Evolutionary conservation across 1,140 invertebrate genomes (phyloP).

Genomic region (Brachionus koreanus): DNA sequence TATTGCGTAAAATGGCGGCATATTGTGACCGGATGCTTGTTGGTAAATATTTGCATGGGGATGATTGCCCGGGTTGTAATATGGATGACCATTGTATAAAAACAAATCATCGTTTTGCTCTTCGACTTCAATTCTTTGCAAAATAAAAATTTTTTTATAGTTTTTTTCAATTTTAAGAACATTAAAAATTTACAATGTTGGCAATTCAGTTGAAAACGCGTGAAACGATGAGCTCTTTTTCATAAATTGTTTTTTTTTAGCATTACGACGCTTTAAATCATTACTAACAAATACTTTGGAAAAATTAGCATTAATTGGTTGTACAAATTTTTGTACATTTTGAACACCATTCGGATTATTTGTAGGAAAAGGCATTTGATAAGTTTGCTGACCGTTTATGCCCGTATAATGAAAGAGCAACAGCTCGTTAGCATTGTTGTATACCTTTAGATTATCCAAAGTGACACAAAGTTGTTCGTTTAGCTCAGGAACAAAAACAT

Average conservation of each 20-base stretch:
- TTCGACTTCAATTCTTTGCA: constrained; percentile 36
- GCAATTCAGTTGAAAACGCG: constrained; percentile 23
- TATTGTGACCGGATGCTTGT: not conserved
- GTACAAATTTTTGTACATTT: constrained; percentile 45
- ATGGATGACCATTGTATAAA: constrained; percentile 10
- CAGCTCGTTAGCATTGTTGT: constrained; percentile 21
- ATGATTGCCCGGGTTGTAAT: constrained; percentile 8
- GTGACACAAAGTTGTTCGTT: constrained; percentile 34
- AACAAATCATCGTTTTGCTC: constrained; percentile 42
- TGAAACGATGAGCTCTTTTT: constrained; percentile 44
- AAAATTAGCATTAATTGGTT: constrained; percentile 12
- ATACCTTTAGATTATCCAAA: constrained; percentile 25
- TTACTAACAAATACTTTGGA: constrained; percentile 25
- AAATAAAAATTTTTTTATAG: not conserved
- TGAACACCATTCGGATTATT: constrained; percentile 38
- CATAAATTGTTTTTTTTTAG: constrained; percentile 39
- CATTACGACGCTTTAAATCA: constrained; percentile 9
- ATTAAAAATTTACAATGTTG: constrained; percentile 25
- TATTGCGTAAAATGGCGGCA: not conserved
- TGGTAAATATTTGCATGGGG: not conserved
- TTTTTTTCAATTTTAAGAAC: not conserved
- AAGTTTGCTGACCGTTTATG: not conserved
- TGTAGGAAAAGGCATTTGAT: not conserved
- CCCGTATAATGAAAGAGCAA: constrained; percentile 6
- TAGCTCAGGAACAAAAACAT: constrained; percentile 33